These are phyloP conservation scores for Rhinolophus sinicus DNA, from an alignment of 2,113 vertebrate genomes.

Conservation along the genomic window DNA sequence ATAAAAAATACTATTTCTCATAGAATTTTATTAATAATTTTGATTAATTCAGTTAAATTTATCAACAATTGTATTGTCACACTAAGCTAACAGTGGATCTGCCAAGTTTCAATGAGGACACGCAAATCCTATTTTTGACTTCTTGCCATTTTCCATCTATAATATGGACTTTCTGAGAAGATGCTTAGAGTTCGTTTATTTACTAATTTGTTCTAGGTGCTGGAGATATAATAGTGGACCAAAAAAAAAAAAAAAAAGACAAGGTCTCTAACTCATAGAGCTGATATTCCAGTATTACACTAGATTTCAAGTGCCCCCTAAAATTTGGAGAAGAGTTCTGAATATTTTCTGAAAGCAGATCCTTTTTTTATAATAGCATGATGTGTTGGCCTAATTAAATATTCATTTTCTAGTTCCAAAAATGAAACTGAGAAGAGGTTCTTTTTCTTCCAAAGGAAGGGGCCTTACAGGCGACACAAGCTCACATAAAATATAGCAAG, in stretches of 20 bases:
- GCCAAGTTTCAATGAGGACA: neutral
- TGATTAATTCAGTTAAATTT: neutral
- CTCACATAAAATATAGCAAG: neutral
- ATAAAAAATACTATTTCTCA: neutral
- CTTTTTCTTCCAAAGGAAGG: neutral
- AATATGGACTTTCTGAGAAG: neutral
- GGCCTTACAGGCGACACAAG: neutral
- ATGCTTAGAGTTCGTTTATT: neutral
- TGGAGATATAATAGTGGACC: neutral
- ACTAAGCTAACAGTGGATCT: neutral
- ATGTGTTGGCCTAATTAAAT: neutral
- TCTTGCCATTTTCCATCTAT: neutral
- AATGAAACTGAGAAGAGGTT: neutral
- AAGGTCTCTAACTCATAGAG: neutral
- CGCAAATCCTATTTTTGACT: neutral
- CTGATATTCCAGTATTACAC: neutral
- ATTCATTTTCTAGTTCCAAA: constrained; percentile 2
- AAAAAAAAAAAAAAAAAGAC: neutral
- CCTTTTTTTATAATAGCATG: neutral
- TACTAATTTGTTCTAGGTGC: neutral
- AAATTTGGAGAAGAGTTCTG: neutral
- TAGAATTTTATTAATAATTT: constrained; percentile 19
- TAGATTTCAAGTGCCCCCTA: neutral
- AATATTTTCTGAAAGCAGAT: neutral
- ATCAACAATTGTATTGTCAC: neutral